Evolutionary conservation across 2,888 invertebrate species (phyloP), one percentile per base, ranked within the genome.

Genomic region (Alviniconcha strummeri): DNA sequence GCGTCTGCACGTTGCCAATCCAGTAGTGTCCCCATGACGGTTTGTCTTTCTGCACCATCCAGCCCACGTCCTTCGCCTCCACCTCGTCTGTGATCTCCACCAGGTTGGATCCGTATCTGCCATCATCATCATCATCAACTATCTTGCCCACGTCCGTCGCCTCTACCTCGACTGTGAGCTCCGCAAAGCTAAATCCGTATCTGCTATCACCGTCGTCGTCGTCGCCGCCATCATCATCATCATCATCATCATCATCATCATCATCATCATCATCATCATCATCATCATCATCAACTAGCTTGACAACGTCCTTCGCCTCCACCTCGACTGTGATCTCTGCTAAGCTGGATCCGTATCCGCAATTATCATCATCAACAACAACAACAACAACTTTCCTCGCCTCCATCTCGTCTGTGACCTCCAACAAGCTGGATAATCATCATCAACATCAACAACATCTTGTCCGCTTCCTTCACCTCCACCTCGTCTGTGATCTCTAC

Each of bases 401-500:
- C 64, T 85, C 85, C 56, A 80, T 78, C 67, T 85, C 85, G 77
- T 85, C 85, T 56, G 75, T 54, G 9, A 85, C 36, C 3, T 52
- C n/a, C 13, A 85, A 55, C 52, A 85, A 57, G 15, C 4, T 17
- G 5, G 82, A 57, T 3, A 84, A 36, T 36, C 36, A 36, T 36
- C 36, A 36, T 36, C 36, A 36, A 1, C 36, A 36, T 36, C 36
- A 36, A 36, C 36, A 36, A 36, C 36, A 36, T 36, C 36, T 36
- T 36, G 36, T 36, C 36, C 36, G 36, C 36, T 36, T 36, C 75
- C n/a, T 17, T 75, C 13, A 82, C 82, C 57, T 85, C 85, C 56
- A 80, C 80, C 67, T 85, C 85, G 77, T 85, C 85, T 56, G 75
- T 54, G 9, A 85, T 55, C 3, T 52, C n/a, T 15, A 84, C 60